A percentile compares a stretch with the other conserved stretches of the same genome.
Conservation (phyloP, 2,888 invertebrate genomes). For the Cotesia congregata region DNA sequence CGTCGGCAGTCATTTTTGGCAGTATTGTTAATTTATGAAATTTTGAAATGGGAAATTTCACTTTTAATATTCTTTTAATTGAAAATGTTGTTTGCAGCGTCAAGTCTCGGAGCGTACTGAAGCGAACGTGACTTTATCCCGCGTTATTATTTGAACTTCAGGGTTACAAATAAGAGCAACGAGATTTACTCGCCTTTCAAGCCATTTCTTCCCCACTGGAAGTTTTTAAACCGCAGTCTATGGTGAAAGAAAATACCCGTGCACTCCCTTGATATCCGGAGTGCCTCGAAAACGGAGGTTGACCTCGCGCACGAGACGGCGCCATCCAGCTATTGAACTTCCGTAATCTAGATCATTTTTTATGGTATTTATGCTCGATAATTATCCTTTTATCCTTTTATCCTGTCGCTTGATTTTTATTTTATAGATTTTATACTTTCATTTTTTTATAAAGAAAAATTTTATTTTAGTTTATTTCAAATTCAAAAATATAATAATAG, state of each 20-base stretch:
- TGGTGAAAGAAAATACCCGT: constrained; percentile 1
- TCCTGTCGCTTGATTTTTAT: no score
- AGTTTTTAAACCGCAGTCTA: no score
- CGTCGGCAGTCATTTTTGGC: constrained; percentile 48
- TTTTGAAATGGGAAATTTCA: no score
- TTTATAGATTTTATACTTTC: no score
- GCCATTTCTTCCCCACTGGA: constrained; percentile 11
- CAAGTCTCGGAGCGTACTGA: constrained; percentile 12
- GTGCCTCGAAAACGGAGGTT: constrained; percentile 35
- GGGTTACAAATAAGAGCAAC: constrained; percentile 13
- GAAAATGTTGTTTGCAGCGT: background rate
- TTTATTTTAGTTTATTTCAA: no score
- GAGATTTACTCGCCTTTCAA: constrained; percentile 6
- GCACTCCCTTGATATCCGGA: constrained; percentile 38
- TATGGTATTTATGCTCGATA: background rate
- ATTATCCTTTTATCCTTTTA: background rate
- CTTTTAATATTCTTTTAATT: no score
- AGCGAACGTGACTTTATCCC: constrained; percentile 19
- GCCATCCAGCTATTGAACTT: constrained; percentile 34
- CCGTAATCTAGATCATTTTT: constrained; percentile 14
- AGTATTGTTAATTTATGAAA: no score
- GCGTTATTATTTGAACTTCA: constrained; percentile 23
- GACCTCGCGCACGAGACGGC: constrained; percentile 34
- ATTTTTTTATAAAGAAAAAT: no score
- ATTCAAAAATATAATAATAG: no score